These are phyloP conservation scores for Orthonyx spaldingii DNA, from an alignment of 2,113 vertebrate species.

Conservation along the genomic window DNA sequence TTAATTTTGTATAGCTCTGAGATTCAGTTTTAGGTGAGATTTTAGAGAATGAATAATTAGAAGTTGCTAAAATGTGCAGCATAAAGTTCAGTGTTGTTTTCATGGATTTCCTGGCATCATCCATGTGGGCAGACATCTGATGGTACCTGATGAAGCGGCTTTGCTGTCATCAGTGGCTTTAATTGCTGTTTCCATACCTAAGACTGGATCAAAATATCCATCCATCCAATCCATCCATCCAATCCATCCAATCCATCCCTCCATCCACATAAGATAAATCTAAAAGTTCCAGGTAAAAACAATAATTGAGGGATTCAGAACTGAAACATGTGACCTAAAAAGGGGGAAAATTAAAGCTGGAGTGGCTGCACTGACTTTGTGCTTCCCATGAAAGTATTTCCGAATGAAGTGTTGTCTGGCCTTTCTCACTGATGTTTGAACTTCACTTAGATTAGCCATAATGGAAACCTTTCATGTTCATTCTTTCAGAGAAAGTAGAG, in stretches of 20 bases:
- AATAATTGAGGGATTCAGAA: neutral
- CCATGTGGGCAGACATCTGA: neutral
- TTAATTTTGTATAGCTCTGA: neutral
- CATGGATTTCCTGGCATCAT: neutral
- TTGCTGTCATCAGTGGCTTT: neutral
- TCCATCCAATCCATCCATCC: neutral
- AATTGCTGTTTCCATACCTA: neutral
- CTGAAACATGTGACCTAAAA: neutral
- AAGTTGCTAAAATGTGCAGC: neutral
- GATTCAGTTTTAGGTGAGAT: neutral
- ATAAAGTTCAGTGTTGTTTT: neutral
- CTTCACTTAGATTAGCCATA: neutral
- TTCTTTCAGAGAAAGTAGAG: constrained; percentile 1
- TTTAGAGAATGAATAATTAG: neutral
- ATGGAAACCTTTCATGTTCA: neutral
- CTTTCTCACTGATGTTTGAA: neutral
- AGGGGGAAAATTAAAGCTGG: fast-evolving
- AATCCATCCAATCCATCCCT: neutral
- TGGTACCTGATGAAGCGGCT: neutral
- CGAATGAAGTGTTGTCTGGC: neutral
- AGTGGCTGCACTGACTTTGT: neutral
- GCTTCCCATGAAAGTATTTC: neutral
- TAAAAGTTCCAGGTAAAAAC: neutral
- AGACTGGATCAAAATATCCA: neutral
- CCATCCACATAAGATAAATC: no score